Conservation (phyloP, 2,113 vertebrate genomes). For the Suricata suricatta region DNA sequence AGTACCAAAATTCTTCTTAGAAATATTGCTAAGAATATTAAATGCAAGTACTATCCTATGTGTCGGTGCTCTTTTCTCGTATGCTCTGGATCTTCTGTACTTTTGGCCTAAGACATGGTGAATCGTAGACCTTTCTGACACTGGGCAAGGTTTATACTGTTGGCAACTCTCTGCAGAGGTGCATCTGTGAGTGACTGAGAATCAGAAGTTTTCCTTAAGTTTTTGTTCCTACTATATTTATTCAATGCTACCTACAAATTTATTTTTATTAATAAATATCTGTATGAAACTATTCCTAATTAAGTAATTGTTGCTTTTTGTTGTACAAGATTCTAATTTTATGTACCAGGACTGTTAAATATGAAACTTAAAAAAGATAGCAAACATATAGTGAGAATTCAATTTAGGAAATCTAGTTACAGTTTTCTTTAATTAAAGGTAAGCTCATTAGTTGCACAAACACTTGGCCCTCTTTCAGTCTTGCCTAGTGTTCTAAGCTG, state of each 20-base stretch:
- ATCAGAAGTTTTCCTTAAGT: neutral
- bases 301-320: slow-evolving; percentile 23
- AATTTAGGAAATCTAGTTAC: neutral
- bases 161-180: neutral
- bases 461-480: neutral
- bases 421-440: slow-evolving; percentile 28
- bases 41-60: neutral
- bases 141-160: neutral
- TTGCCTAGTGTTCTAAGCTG: neutral
- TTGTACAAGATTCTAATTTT: slow-evolving; percentile 27
- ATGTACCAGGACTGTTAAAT: neutral
- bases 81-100: neutral
- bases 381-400: neutral
- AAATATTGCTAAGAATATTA: slow-evolving; percentile 8
- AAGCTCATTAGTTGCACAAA: slow-evolving; percentile 2
- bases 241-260: neutral
- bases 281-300: neutral
- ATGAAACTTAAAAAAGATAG: neutral
- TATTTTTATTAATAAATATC: slow-evolving; percentile 25
- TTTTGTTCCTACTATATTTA: slow-evolving; percentile 1
- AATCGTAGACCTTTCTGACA: neutral
- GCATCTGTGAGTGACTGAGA: neutral
- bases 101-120: neutral
- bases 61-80: neutral
- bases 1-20: neutral